phyloP scores from a whole-genome alignment of 2,113 vertebrate species.

The Rhadina sibilatrix region DNA sequence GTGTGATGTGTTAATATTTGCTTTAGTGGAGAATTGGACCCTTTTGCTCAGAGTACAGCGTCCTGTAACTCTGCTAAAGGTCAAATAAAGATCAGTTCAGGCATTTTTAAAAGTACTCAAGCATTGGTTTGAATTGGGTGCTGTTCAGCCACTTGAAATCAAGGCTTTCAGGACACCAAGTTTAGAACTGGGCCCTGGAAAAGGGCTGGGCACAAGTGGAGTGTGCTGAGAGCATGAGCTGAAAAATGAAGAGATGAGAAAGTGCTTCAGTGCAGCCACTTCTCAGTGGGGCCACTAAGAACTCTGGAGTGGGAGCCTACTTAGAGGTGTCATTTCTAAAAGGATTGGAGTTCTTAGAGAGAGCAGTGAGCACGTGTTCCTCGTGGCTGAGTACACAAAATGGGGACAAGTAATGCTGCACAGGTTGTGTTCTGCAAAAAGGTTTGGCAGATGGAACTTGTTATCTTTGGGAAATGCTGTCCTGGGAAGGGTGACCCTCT shows the following conservation, averaged over 20 bases:
- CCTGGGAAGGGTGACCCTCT: neutral
- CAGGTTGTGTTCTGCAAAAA: neutral
- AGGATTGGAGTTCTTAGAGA: neutral
- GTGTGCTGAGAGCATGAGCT: neutral
- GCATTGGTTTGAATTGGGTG: neutral
- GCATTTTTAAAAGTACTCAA: neutral
- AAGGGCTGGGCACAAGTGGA: neutral
- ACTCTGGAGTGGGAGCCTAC: neutral
- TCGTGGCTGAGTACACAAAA: neutral
- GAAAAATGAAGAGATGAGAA: neutral
- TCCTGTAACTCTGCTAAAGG: neutral
- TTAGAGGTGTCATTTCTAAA: neutral
- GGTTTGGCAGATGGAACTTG: neutral
- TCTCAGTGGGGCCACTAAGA: neutral
- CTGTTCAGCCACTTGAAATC: neutral
- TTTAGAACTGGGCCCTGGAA: neutral
- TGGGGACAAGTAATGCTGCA: neutral
- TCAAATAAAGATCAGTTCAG: neutral
- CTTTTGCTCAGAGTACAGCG: neutral
- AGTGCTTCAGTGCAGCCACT: neutral
- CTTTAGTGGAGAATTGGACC: neutral
- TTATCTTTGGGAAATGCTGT: neutral
- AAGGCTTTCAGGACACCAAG: neutral
- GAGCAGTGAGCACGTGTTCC: accelerated
- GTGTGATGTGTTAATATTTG: neutral